Base-by-base conservation (phyloP, 64 coral and sea anemone genomes). In the Exaiptasia diaphana region DNA sequence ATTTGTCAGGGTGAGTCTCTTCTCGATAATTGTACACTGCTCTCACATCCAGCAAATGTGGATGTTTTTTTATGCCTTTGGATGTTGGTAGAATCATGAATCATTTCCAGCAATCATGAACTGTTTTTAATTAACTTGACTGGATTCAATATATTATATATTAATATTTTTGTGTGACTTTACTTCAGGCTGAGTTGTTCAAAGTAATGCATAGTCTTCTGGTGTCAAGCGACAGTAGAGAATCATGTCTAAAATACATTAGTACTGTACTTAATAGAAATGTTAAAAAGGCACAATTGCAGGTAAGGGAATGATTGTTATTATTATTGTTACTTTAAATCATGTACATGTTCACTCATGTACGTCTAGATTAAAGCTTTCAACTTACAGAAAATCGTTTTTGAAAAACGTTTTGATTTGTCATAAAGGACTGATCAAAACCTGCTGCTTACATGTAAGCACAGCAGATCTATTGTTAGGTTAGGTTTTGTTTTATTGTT, bases 201-300 rank as follows among this genome's bases (percentile, higher is more conserved):
- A 91, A 91, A 20, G 83, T 93, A 21, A 93, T 83, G 8, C 95
- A 99, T 34, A 89, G 90, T 75, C 75, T 99, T 30, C 46, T 99
- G 24, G 95, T 99, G 20, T 92, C 95, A n/a, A 50, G 46, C 38
- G 95, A 59, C 49, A 99, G 95, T 58, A 71, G 90, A 70, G 85
- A 93, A 65, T 64, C 79, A 24, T 93, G 89, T 81, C 56, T 99
- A 11, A 50, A 74, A 25, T 99, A 85, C 56, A 71, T 99, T n/a
- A 81, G 85, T 40, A 62, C 90, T 87, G 80, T 85, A 9, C 77
- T 99, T 4, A 65, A 72, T 24, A 79, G 95, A 85, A 99, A 99
- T 74, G 50, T 64, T 0, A 88, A 88, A 73, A 87, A 92, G 38
- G 71, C 95, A 25, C 95, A 99, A 14, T 45, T 99, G 44, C 95